phyloP scores from a whole-genome alignment of 1,140 invertebrate genomes.

The Matsumurasca onukii region DNA sequence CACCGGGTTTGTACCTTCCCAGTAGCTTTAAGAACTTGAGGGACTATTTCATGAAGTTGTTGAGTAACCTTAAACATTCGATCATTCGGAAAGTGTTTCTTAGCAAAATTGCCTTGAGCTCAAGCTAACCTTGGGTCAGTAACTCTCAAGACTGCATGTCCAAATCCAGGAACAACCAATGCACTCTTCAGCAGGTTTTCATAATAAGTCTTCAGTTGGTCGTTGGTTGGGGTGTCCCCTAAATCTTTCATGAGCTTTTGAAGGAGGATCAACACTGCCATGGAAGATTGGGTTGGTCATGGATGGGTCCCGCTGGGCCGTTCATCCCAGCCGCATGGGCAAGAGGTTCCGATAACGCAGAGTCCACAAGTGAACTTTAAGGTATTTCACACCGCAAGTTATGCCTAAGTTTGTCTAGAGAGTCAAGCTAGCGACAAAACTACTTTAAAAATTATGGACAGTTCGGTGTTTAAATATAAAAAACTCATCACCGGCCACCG shows the following conservation, averaged over 20 bases:
- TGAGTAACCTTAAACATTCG: neutral
- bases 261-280: slow-evolving; percentile 69
- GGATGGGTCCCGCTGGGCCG: too few species aligned
- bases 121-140: neutral
- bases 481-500: too few species aligned
- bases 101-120: too few species aligned
- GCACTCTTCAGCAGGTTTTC: neutral
- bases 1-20: slow-evolving; percentile 1
- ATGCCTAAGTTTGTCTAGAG: too few species aligned
- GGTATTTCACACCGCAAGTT: too few species aligned
- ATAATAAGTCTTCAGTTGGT: too few species aligned
- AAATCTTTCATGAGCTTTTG: neutral
- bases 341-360: slow-evolving; percentile 92
- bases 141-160: too few species aligned
- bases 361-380: slow-evolving; percentile 91
- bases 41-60: neutral
- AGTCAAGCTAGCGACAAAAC: too few species aligned
- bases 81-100: neutral
- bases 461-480: too few species aligned
- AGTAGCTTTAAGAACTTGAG: neutral
- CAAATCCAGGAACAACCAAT: neutral
- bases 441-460: too few species aligned
- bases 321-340: too few species aligned
- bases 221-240: neutral
- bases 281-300: slow-evolving; percentile 90